Conservation (phyloP, 2,113 vertebrate genomes). For the Narcine bancroftii region DNA sequence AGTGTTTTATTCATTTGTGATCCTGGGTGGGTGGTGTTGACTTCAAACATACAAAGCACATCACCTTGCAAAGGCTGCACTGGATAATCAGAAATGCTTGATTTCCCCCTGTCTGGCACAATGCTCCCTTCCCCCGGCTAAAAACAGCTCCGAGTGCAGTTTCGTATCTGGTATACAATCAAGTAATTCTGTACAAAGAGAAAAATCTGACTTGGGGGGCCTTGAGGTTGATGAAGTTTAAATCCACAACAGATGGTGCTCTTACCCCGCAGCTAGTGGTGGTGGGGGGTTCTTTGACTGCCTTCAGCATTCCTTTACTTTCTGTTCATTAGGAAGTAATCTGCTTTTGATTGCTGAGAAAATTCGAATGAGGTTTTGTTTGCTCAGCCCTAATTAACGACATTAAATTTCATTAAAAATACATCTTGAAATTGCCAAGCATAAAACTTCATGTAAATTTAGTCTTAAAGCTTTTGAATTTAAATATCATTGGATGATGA, state of each 20-base stretch:
- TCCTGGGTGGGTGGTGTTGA: neutral
- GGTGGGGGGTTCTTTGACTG: neutral
- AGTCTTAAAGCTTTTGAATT: no score
- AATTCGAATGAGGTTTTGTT: neutral
- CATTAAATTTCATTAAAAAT: neutral
- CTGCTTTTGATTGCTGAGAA: neutral
- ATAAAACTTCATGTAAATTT: no score
- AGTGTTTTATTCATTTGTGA: neutral
- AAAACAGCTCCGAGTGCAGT: neutral
- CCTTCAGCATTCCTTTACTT: neutral
- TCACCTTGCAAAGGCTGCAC: neutral
- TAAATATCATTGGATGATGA: no score
- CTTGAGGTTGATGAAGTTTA: neutral
- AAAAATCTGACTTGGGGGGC: neutral
- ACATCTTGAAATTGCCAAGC: no score
- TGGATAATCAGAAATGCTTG: neutral
- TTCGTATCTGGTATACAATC: neutral
- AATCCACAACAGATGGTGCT: neutral
- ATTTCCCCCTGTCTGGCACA: neutral
- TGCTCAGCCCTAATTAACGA: neutral
- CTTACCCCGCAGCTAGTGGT: neutral
- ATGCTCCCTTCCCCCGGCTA: neutral
- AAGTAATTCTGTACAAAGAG: neutral
- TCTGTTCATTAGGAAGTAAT: neutral
- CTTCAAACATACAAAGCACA: no score